These are phyloP conservation scores for Salvelinus alpinus DNA, from an alignment of 2,113 vertebrate genomes.

Conservation along the genomic window DNA sequence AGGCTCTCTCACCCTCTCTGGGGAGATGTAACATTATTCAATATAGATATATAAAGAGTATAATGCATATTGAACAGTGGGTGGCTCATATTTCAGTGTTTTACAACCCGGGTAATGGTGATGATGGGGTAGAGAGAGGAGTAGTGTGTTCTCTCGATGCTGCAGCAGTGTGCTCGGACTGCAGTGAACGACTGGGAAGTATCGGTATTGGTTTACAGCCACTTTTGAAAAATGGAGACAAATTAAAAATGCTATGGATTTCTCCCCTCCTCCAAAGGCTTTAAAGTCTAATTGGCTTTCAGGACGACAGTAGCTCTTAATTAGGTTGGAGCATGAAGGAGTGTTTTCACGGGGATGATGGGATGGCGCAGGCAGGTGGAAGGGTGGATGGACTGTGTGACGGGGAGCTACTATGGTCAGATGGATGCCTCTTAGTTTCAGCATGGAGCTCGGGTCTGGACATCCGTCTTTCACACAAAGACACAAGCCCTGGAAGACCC, in stretches of 20 bases:
- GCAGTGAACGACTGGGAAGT: neutral
- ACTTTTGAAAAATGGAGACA: conserved; percentile 39
- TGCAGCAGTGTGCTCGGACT: neutral
- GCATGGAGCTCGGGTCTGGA: neutral
- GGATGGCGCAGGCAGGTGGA: neutral
- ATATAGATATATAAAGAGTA: conserved; percentile 16
- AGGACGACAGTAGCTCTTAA: conserved; percentile 50
- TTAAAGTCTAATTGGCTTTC: conserved; percentile 49
- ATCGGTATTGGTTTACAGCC: conserved; percentile 39
- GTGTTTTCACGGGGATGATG: conserved; percentile 19
- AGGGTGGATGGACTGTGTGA: neutral
- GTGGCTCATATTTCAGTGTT: conserved; percentile 64
- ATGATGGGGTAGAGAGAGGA: conserved; percentile 18
- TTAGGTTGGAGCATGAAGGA: conserved; percentile 38
- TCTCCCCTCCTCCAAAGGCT: conserved; percentile 36
- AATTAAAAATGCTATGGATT: conserved; percentile 58
- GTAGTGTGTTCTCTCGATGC: conserved; percentile 3
- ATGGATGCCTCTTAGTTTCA: neutral
- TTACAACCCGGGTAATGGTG: conserved; percentile 34
- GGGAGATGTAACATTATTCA: conserved; percentile 69
- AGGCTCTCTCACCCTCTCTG: conserved; percentile 33
- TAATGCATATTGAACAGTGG: conserved; percentile 62
- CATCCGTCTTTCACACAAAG: neutral
- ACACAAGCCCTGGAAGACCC: neutral
- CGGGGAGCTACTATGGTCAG: neutral